These are phyloP conservation scores for Myotis myotis DNA, from an alignment of 2,797 vertebrate genomes.

Conservation along the genomic window DNA sequence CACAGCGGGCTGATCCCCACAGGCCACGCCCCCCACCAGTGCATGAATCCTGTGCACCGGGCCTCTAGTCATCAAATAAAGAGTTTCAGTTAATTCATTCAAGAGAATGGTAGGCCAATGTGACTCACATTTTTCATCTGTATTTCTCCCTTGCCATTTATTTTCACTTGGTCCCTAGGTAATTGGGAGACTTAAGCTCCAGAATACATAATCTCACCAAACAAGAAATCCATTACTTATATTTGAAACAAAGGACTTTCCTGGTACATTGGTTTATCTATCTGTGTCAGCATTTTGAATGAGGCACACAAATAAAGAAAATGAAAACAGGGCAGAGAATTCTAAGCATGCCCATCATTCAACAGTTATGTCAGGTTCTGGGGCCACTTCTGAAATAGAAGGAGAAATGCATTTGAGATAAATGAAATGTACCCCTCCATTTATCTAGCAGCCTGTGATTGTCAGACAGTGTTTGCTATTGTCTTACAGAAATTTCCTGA, in stretches of 20 bases:
- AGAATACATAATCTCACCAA: conserved; percentile 34
- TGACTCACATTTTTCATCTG: background rate
- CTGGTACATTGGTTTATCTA: conserved; percentile 21
- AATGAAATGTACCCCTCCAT: conserved; percentile 51
- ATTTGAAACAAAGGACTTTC: conserved; percentile 56
- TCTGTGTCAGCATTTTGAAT: conserved; percentile 38
- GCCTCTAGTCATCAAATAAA: background rate
- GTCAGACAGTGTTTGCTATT: conserved; percentile 27
- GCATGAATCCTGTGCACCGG: too few relatives aligned
- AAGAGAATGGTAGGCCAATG: accelerated
- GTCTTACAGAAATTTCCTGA: conserved; percentile 49
- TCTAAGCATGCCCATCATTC: conserved; percentile 46
- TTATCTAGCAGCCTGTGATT: conserved; percentile 27
- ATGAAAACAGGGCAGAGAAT: background rate
- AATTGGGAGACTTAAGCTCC: background rate
- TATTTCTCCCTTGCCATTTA: conserved; percentile 34
- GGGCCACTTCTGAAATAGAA: conserved; percentile 47
- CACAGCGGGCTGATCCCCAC: too few relatives aligned
- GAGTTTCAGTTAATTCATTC: background rate
- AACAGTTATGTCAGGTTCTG: background rate
- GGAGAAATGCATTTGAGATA: conserved; percentile 56
- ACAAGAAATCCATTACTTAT: conserved; percentile 52
- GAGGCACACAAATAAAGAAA: background rate
- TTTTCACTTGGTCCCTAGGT: conserved; percentile 39
- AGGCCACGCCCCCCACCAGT: too few relatives aligned